Evolutionary conservation across 2,888 invertebrate genomes (phyloP).

Genomic region (Pseudeuparius sepicola): DNA sequence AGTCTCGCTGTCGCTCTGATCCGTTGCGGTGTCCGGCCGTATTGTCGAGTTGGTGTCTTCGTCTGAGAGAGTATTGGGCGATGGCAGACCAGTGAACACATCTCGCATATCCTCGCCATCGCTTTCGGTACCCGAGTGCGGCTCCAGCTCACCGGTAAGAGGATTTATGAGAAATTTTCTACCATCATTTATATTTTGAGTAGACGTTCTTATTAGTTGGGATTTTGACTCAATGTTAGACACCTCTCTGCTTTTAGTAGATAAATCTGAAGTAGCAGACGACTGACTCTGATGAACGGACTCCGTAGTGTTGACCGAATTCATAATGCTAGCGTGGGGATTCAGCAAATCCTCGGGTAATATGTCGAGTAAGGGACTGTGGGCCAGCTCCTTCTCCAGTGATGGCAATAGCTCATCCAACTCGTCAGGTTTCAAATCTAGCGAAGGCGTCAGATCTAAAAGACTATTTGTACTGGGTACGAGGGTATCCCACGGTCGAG

Average conservation of each 20-base stretch:
- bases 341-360: constrained; percentile 39
- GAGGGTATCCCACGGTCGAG: constrained; percentile 28
- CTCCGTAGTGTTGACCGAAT: too few species aligned
- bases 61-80: constrained; percentile 38
- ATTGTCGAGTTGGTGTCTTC: constrained; percentile 50
- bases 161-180: constrained; percentile 84
- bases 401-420: constrained; percentile 56
- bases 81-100: constrained; percentile 35
- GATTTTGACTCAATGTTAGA: constrained; percentile 1
- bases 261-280: too few species aligned
- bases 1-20: constrained; percentile 38
- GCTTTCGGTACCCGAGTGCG: constrained; percentile 58
- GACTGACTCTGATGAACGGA: too few species aligned
- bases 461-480: constrained; percentile 23
- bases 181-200: constrained; percentile 47
- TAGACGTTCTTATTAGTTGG: not conserved
- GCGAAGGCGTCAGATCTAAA: constrained; percentile 36
- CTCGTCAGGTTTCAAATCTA: constrained; percentile 42
- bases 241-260: too few species aligned
- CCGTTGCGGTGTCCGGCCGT: constrained; percentile 37
- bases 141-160: constrained; percentile 76
- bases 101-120: constrained; percentile 36
- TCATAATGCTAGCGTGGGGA: too few species aligned
- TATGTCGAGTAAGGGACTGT: constrained; percentile 42
- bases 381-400: too few species aligned